Evolutionary conservation across 2,113 vertebrate genomes (phyloP).

Genomic region (Micromys minutus): DNA sequence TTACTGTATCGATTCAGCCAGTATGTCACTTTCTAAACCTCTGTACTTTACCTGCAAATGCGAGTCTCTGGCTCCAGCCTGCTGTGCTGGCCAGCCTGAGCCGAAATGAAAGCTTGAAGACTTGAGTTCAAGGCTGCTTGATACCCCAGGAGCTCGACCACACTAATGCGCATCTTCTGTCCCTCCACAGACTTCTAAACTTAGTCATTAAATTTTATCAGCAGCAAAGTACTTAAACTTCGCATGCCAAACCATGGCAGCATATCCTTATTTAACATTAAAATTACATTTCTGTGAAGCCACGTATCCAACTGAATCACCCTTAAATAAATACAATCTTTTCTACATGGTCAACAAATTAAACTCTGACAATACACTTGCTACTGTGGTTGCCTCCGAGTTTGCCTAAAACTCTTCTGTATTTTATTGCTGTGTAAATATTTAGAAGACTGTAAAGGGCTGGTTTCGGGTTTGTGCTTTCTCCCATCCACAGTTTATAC

Average conservation of each 20-base stretch:
- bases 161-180: background rate
- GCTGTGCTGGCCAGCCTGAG: background rate
- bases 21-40: background rate
- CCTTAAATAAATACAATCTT: slow-evolving; percentile 58
- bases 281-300: slow-evolving; percentile 48
- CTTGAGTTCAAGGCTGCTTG: background rate
- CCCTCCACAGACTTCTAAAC: background rate
- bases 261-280: slow-evolving; percentile 25
- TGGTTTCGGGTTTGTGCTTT: slow-evolving; percentile 70
- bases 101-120: background rate
- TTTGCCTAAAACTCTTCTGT: slow-evolving; percentile 64
- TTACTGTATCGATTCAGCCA: background rate
- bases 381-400: slow-evolving; percentile 77
- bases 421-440: slow-evolving; percentile 77
- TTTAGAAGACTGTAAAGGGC: slow-evolving; percentile 78
- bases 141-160: background rate
- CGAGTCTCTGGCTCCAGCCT: background rate
- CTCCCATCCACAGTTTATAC: slow-evolving; percentile 51
- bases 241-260: background rate
- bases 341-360: slow-evolving; percentile 67
- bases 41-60: background rate
- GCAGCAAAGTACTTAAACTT: background rate
- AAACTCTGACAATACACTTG: slow-evolving; percentile 61
- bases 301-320: slow-evolving; percentile 7
- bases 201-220: slow-evolving; percentile 21